Evolutionary conservation across 1,140 invertebrate species (phyloP), one percentile per base, ranked within the genome.

Genomic region (Drosophila tani): DNA sequence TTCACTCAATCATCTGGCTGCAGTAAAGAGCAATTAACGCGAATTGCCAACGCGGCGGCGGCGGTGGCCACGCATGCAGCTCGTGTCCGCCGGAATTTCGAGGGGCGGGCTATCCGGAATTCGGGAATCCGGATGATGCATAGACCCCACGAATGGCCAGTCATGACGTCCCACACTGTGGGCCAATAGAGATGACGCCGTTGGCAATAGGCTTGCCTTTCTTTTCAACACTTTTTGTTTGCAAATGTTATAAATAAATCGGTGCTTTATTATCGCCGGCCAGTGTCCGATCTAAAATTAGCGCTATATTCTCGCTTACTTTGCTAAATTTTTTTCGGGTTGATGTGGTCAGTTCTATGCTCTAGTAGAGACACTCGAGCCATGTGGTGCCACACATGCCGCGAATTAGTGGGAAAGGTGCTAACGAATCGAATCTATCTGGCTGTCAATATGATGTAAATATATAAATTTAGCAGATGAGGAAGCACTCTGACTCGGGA

Each of bases 11-110:
- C 75, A 64, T 58, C 57, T 50, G 49, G 51, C 64, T 79, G 50
- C 74, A 79, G 41, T 58, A 59, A 55, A 58, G 64, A 83, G 67
- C 83, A 87, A 86, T 82, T 86, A 71, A 53, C 38, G 53, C 35
- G 43, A 50, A 63, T 38, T 47, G 53, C 32, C 49, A 56, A n/a
- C 50, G 38, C 58, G 24, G 35, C 46, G 32, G 29, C 29, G 32
- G 29, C 29, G 29, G 7, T 8, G 29, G 32, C 32, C 82, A 86
- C 79, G 83, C 83, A 79, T 76, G 51, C 59, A 73, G 53, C 79
- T 68, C 82, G 80, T 86, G 82, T 63, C 59, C 49, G 43, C 55
- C 69, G 46, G 51, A 71, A n/a, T 74, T 63, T 74, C 24, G 21
- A 46, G 21, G 35, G 49, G 11, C 60, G 50, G 17, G 12, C 32